Evolutionary conservation across 2,888 invertebrate genomes (phyloP).

Genomic region (Heliconius charithonia): DNA sequence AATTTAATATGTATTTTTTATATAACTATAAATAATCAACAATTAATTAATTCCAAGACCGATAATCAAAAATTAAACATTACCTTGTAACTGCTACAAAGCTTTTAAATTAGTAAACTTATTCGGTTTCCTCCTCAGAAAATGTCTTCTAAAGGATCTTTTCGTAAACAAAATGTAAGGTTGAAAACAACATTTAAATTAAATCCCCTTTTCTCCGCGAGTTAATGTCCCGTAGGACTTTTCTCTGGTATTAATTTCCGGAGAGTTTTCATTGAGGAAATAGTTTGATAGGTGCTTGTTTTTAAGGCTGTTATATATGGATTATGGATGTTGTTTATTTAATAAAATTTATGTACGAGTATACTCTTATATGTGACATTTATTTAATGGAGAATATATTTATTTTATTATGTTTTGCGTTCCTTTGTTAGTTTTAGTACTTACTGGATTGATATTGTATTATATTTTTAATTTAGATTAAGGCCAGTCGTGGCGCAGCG

Average conservation of each 20-base stretch:
- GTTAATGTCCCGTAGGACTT: slow-evolving; percentile 75
- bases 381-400: background rate
- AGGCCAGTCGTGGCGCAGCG: no score
- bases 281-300: slow-evolving; percentile 69
- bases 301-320: slow-evolving; percentile 24
- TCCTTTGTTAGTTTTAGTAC: background rate
- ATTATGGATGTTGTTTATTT: background rate
- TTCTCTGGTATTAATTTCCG: slow-evolving; percentile 81
- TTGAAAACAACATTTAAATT: slow-evolving; percentile 71
- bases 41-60: background rate
- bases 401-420: background rate
- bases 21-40: no score
- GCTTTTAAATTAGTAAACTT: slow-evolving; percentile 46
- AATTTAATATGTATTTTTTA: no score
- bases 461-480: background rate
- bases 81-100: slow-evolving; percentile 33
- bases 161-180: slow-evolving; percentile 65
- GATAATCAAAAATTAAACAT: slow-evolving; percentile 33
- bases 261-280: slow-evolving; percentile 74
- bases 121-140: slow-evolving; percentile 39
- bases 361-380: background rate
- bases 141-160: slow-evolving; percentile 48
- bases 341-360: background rate
- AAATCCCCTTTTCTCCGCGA: slow-evolving; percentile 71
- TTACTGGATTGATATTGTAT: background rate